Conservation (phyloP, 2,113 vertebrate species). For the Phocoena phocoena region DNA sequence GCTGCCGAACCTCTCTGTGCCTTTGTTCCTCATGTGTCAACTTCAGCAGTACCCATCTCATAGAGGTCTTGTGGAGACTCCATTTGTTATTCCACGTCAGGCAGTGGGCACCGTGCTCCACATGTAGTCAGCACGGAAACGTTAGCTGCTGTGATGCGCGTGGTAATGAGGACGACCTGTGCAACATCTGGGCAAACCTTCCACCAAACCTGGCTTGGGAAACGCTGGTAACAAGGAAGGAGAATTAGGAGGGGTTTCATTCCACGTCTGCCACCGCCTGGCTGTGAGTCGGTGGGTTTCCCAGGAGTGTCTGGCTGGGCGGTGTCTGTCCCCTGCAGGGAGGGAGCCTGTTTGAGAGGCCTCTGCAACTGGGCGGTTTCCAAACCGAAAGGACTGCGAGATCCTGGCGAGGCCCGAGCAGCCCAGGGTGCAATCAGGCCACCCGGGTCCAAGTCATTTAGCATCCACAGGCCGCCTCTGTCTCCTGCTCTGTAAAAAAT, state of each 20-base stretch:
- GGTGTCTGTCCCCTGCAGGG: background rate
- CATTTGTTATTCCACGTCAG: fast-evolving
- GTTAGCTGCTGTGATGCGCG: fast-evolving
- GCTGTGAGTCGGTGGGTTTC: fast-evolving
- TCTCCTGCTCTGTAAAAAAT: fast-evolving
- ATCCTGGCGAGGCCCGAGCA: background rate
- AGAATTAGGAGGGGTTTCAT: fast-evolving
- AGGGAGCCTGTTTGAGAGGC: background rate
- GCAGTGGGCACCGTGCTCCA: fast-evolving
- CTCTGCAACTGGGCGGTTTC: background rate
- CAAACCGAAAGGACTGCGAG: background rate
- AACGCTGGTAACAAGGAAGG: too few relatives aligned
- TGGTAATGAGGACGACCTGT: fast-evolving
- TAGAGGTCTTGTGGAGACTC: background rate
- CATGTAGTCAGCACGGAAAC: fast-evolving
- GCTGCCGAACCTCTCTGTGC: background rate
- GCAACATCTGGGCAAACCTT: background rate
- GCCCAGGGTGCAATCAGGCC: background rate
- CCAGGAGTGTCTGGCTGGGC: background rate
- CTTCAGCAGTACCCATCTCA: background rate
- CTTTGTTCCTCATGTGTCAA: fast-evolving
- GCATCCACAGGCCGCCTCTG: too few relatives aligned
- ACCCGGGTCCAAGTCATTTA: background rate
- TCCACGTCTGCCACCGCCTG: fast-evolving
- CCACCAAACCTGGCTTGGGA: background rate